Evolutionary conservation across 2,888 invertebrate genomes (phyloP).

Genomic region (Mechanitis messenoides): DNA sequence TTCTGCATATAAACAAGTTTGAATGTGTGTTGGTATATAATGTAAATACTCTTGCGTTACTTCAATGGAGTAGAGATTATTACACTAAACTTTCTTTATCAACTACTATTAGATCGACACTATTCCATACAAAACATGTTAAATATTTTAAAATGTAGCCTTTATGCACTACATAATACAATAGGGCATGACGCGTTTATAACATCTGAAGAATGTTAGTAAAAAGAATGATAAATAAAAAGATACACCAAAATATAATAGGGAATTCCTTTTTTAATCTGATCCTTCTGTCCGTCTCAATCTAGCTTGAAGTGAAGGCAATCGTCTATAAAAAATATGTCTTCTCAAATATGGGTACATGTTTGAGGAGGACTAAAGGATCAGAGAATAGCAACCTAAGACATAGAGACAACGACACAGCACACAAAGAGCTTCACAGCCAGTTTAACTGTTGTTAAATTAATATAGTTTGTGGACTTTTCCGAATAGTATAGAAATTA

Average conservation of each 20-base stretch:
- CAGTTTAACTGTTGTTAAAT: conserved; percentile 40
- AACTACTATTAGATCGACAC: conserved; percentile 6
- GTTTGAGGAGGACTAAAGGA: conserved; percentile 8
- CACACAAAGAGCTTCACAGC: conserved; percentile 69
- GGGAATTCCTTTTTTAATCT: conserved; percentile 14
- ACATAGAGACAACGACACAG: conserved; percentile 73
- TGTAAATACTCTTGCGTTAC: conserved; percentile 22
- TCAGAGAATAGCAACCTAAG: conserved; percentile 33
- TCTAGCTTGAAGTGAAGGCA: background rate
- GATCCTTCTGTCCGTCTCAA: conserved; percentile 15
- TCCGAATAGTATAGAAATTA: conserved; percentile 42
- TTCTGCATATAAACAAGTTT: conserved; percentile 3
- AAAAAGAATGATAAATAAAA: conserved; percentile 4
- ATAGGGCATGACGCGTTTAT: conserved; percentile 17
- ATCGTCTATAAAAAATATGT: background rate
- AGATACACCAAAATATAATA: conserved; percentile 9
- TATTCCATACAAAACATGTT: conserved; percentile 20
- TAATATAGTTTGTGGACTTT: conserved; percentile 31
- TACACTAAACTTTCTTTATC: conserved; percentile 6
- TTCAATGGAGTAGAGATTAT: conserved; percentile 14
- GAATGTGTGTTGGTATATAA: conserved; percentile 12
- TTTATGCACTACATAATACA: conserved; percentile 24
- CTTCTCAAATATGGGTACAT: conserved; percentile 8
- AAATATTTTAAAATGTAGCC: conserved; percentile 21
- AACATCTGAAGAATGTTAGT: background rate